Conservation (phyloP, 2,797 vertebrate genomes). For the Melanotaenia maccullochi region DNA sequence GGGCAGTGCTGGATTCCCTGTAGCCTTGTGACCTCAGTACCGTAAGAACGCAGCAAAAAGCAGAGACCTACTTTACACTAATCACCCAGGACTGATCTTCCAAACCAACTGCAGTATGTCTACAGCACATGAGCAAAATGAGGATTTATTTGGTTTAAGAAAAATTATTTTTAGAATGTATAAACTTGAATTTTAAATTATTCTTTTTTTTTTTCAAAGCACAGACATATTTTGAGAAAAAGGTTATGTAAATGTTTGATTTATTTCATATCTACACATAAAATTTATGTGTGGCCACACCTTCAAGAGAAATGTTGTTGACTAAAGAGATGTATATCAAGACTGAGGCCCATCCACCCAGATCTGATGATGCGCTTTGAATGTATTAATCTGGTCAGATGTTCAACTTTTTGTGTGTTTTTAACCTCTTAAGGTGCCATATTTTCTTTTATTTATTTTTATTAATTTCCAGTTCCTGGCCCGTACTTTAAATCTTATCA, state of each 20-base stretch:
- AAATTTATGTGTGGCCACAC: conserved; percentile 67
- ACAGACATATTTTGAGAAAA: conserved; percentile 82
- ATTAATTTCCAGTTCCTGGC: conserved; percentile 24
- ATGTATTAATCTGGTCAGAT: conserved; percentile 79
- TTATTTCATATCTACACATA: conserved; percentile 81
- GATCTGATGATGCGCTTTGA: conserved; percentile 79
- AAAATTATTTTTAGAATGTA: conserved; percentile 80
- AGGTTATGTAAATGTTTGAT: conserved; percentile 81
- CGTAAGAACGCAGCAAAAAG: conserved; percentile 63
- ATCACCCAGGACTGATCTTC: conserved; percentile 68
- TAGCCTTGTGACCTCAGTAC: conserved; percentile 73
- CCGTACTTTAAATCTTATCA: conserved; percentile 52
- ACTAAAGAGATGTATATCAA: conserved; percentile 63
- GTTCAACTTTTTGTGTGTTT: conserved; percentile 57
- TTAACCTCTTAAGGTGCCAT: conserved; percentile 55
- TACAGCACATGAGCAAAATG: conserved; percentile 81
- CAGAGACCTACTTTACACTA: conserved; percentile 64
- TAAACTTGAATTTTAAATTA: conserved; percentile 90
- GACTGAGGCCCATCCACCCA: conserved; percentile 67
- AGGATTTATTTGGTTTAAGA: conserved; percentile 75
- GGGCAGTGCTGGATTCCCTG: conserved; percentile 72
- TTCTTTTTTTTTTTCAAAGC: conserved; percentile 78
- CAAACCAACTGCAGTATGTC: conserved; percentile 80
- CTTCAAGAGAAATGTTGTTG: conserved; percentile 69
- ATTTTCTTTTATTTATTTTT: conserved; percentile 43